phyloP scores from a whole-genome alignment of 1,140 invertebrate species.

The Ctenoplectra terminalis region DNA sequence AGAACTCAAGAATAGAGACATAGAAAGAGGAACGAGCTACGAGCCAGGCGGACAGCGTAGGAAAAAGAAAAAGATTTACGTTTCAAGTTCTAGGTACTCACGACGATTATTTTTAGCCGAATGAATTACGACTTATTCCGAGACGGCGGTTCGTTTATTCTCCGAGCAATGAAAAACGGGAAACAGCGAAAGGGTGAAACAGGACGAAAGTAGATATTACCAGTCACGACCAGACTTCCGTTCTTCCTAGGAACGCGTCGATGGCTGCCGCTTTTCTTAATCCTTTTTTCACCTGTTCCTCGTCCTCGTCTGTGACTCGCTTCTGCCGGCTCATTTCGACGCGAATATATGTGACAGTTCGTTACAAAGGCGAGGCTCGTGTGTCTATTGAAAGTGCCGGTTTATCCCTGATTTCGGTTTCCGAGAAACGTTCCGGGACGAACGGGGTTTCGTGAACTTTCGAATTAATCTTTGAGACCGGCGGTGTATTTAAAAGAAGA shows the following conservation, averaged over 20 bases:
- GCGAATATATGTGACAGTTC: constrained; percentile 24
- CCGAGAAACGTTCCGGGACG: background rate
- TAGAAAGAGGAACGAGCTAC: too few relatives aligned
- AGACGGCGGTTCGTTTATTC: constrained; percentile 52
- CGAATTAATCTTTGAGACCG: too few relatives aligned
- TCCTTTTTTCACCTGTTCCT: background rate
- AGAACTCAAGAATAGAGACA: background rate
- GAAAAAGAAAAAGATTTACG: constrained; percentile 27
- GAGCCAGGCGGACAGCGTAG: background rate
- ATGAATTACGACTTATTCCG: constrained; percentile 66
- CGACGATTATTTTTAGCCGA: constrained; percentile 53
- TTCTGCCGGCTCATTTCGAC: constrained; percentile 26
- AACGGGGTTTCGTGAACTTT: background rate
- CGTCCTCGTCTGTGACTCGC: background rate
- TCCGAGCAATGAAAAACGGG: constrained; percentile 32
- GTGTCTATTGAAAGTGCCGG: background rate
- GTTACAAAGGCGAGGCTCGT: background rate
- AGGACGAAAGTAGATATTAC: constrained; percentile 49
- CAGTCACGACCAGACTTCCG: constrained; percentile 45
- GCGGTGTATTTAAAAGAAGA: background rate
- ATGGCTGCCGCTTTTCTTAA: background rate
- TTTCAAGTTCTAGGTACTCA: constrained; percentile 6
- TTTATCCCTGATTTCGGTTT: constrained; percentile 3
- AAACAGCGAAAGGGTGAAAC: constrained; percentile 32
- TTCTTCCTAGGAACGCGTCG: constrained; percentile 41